Conservation (phyloP, 30 jellyfish, hydroid and myxozoan genomes). For the Chironex yamaguchii region DNA sequence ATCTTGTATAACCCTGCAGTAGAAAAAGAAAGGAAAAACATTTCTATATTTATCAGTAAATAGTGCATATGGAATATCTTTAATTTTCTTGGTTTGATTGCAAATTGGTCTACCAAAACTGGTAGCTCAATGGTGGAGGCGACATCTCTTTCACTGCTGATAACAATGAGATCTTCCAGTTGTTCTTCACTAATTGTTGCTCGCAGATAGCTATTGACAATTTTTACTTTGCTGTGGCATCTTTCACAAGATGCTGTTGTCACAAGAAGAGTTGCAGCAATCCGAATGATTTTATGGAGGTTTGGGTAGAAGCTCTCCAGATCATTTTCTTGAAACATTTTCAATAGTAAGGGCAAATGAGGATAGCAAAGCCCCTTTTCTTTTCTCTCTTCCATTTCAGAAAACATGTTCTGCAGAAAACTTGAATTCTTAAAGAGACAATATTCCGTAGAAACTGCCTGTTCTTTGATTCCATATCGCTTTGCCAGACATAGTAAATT, state of each 20-base stretch:
- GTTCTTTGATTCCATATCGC: background rate
- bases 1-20: no score
- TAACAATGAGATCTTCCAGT: background rate
- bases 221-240: background rate
- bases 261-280: background rate
- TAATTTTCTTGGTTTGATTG: background rate
- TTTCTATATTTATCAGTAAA: no score
- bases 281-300: conserved; percentile 12
- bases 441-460: background rate
- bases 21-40: no score
- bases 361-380: conserved; percentile 12
- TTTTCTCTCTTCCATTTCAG: conserved; percentile 37
- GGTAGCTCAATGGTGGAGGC: background rate
- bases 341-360: conserved; percentile 10
- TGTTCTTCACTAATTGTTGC: background rate
- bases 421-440: background rate
- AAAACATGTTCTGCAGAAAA: background rate
- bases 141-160: background rate
- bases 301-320: conserved; percentile 23
- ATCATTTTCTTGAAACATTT: conserved; percentile 15
- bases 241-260: background rate
- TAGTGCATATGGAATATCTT: no score
- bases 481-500: background rate
- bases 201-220: background rate
- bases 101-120: background rate